Conservation (phyloP, 2,888 invertebrate genomes). For the Ommatoiulus sabulosus region DNA sequence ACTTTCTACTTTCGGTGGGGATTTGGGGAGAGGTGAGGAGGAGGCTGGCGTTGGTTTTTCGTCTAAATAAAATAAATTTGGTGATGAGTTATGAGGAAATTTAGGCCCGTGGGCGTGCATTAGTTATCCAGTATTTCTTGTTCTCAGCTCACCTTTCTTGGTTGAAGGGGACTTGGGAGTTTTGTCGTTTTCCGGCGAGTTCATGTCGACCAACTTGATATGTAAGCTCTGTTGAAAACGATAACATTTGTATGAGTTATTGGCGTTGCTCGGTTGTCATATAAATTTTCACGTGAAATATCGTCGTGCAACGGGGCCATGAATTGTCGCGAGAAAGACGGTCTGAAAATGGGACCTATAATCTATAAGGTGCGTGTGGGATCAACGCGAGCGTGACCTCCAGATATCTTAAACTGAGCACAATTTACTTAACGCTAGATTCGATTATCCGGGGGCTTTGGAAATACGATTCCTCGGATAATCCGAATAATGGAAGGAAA, state of each 20-base stretch:
- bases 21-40: conserved; percentile 1
- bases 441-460: too few species aligned
- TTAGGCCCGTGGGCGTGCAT: neutral
- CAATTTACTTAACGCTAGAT: too few species aligned
- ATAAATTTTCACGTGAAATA: too few species aligned
- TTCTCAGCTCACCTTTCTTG: neutral
- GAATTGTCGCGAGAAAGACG: too few species aligned
- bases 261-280: neutral
- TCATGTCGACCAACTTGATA: conserved; percentile 6
- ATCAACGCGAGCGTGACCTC: too few species aligned
- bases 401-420: too few species aligned
- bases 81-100: neutral
- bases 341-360: too few species aligned
- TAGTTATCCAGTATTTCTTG: neutral
- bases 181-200: neutral
- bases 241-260: neutral
- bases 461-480: too few species aligned
- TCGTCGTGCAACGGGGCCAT: too few species aligned
- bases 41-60: neutral
- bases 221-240: conserved; percentile 19
- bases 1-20: neutral
- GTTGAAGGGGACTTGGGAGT: neutral
- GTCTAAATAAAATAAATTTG: neutral
- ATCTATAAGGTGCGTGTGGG: too few species aligned
- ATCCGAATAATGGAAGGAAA: too few species aligned